Conservation (phyloP, 2,113 vertebrate species). For the Chauna torquata region DNA sequence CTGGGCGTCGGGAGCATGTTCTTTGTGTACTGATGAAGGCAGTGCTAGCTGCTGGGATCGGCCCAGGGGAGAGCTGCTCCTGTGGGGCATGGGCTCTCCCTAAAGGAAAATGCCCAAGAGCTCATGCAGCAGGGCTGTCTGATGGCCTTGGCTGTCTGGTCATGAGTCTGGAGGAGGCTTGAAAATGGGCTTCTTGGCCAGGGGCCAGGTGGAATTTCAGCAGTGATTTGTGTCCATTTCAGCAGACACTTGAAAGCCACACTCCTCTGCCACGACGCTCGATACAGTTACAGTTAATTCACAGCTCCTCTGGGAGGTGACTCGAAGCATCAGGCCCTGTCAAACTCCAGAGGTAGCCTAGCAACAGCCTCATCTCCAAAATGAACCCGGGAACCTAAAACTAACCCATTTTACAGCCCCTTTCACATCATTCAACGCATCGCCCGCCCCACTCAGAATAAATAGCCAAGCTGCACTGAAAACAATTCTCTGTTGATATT, state of each 20-base stretch:
- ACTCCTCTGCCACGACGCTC: background rate
- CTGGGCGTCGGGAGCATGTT: accelerated
- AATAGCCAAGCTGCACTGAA: background rate
- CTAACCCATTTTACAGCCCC: conserved; percentile 54
- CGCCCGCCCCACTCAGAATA: background rate
- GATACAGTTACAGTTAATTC: conserved; percentile 63
- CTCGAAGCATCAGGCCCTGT: conserved; percentile 65
- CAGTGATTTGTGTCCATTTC: conserved; percentile 24
- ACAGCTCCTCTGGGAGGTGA: conserved; percentile 64
- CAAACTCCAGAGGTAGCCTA: conserved; percentile 75
- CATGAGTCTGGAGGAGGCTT: background rate
- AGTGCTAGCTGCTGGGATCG: background rate
- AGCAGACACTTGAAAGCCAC: background rate
- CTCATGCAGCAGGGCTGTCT: background rate
- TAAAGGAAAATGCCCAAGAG: background rate
- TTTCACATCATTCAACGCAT: background rate
- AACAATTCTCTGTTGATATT: background rate
- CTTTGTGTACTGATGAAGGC: accelerated
- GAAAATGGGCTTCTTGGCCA: conserved; percentile 23
- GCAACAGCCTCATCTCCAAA: conserved; percentile 37
- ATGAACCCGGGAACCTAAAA: conserved; percentile 41
- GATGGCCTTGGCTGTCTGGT: background rate
- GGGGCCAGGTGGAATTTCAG: conserved; percentile 1
- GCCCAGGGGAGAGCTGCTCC: background rate
- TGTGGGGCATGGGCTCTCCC: background rate